Evolutionary conservation across 1,140 invertebrate genomes (phyloP), one percentile per base, ranked within the genome.

Genomic region (Zelostemma sp.): DNA sequence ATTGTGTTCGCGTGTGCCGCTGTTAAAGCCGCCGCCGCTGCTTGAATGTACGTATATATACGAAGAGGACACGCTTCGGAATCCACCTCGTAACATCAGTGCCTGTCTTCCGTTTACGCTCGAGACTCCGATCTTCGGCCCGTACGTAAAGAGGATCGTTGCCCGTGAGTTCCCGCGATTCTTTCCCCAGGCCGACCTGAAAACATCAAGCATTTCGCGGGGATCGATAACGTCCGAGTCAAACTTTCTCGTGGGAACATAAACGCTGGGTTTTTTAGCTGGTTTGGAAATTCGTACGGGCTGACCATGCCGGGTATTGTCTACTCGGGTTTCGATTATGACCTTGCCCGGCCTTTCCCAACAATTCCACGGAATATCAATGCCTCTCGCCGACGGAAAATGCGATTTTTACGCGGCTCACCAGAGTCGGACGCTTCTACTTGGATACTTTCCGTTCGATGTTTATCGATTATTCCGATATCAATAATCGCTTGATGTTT

Each of bases 1-100:
- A 33, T 33, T 50, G 48, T 35, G 48, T 50, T 28, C 33, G 43
- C 19, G 43, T 46, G 43, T 18, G 43, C 43, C 18, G 43, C 16
- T n/a, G 17, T 2, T 12, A 15, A n/a, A 8, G 43, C 43, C 11
- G 43, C 17, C 40, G 16, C 12, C 40, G 12, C 15, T 50, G 18
- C 15, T 43, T 43, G 41, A 16, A 25, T 25, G 19, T 48, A 48
- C 46, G 28, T 43, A 21, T 38, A 21, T 12, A 25, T 14, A 46
- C n/a, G 18, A 48, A 28, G 55, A 53, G 46, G 55, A 67, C 56
- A 65, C 57, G 61, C 56, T 55, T 47, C 46, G 49, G 57, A 51
- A 72, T 72, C 76, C 72, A 71, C 69, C 69, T 73, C 74, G 63
- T 62, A 68, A 76, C 76, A 74, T 69, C 72, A 78, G 77, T 79